Conservation (phyloP, 1,140 invertebrate species). For the Pachypsylla venusta region DNA sequence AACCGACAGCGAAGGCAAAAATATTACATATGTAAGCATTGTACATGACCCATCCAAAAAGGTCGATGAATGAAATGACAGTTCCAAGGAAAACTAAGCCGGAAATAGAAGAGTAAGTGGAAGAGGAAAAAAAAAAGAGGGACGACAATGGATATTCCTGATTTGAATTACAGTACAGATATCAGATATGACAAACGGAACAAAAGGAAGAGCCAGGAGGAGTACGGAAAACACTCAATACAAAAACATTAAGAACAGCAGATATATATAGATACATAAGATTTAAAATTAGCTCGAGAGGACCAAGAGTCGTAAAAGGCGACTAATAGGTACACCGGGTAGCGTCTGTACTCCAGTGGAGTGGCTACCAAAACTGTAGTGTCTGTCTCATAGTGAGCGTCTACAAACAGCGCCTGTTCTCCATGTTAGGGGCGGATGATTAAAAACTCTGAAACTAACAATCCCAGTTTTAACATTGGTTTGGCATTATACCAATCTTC, state of each 20-base stretch:
- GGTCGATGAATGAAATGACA: too few relatives aligned
- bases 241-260: background rate
- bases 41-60: too few relatives aligned
- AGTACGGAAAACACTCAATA: background rate
- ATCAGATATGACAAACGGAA: too few relatives aligned
- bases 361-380: background rate
- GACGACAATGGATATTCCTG: too few relatives aligned
- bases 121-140: too few relatives aligned
- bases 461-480: background rate
- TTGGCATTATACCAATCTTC: background rate
- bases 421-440: slow-evolving; percentile 5
- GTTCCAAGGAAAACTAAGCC: too few relatives aligned
- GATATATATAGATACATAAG: background rate
- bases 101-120: too few relatives aligned
- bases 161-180: too few relatives aligned
- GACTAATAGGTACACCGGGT: background rate
- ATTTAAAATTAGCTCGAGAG: background rate
- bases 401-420: slow-evolving; percentile 2
- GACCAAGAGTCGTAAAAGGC: background rate
- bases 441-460: background rate
- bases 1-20: too few relatives aligned
- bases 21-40: too few relatives aligned
- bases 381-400: background rate
- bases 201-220: slow-evolving; percentile 2
- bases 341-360: background rate